A percentile compares a stretch with the other conserved stretches of the same genome.
Conservation (phyloP, 2,888 invertebrate species). For the Tetragonula carbonaria region DNA sequence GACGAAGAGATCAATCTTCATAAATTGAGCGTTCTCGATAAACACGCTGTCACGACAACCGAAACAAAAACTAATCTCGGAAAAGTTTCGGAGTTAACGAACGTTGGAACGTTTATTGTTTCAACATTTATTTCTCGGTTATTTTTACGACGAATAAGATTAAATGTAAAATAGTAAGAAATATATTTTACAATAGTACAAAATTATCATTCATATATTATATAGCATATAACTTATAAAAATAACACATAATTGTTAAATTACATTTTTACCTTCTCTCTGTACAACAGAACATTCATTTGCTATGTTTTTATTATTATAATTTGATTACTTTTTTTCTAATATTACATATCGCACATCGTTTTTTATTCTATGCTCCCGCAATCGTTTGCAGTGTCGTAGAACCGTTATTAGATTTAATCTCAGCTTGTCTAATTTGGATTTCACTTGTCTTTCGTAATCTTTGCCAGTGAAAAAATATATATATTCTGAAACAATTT, state of each 20-base stretch:
- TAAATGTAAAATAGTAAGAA: neutral
- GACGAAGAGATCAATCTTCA: conserved; percentile 16
- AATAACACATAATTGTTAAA: neutral
- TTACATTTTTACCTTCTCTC: neutral
- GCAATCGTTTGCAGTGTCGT: conserved; percentile 78
- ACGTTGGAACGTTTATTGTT: neutral
- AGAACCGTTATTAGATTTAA: conserved; percentile 78
- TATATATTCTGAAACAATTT: conserved; percentile 71
- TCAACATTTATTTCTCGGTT: neutral
- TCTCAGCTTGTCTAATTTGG: conserved; percentile 78
- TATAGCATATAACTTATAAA: neutral
- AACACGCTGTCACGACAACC: conserved; percentile 71
- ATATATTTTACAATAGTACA: conserved; percentile 5
- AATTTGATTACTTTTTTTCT: conserved; percentile 14
- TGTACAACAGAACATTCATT: neutral
- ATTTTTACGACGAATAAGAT: neutral
- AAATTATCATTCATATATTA: neutral
- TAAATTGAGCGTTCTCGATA: conserved; percentile 38
- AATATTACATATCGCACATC: conserved; percentile 55
- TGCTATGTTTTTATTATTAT: neutral
- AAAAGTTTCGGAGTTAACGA: neutral
- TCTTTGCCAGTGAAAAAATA: conserved; percentile 79
- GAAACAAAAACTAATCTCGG: conserved; percentile 61
- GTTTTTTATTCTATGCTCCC: conserved; percentile 73
- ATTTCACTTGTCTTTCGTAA: conserved; percentile 74